Evolutionary conservation across 2,888 invertebrate genomes (phyloP).

Genomic region (Phytoseiulus persimilis): DNA sequence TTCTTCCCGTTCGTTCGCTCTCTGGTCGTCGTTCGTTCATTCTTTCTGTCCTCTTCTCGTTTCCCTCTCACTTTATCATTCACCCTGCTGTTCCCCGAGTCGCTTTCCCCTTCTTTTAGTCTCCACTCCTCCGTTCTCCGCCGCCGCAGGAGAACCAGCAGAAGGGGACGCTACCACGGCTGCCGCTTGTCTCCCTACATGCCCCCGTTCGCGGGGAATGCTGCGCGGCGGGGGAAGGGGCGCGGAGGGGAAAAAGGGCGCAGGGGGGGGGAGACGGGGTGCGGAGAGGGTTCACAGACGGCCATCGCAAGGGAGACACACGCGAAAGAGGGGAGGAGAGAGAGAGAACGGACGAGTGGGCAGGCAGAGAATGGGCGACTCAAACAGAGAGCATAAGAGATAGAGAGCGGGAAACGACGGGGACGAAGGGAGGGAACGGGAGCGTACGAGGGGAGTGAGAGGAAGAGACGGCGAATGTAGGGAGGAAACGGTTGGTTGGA

Average conservation of each 20-base stretch:
- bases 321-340: slow-evolving; percentile 31
- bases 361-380: slow-evolving; percentile 19
- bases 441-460: slow-evolving; percentile 42
- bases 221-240: not conserved
- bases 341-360: slow-evolving; percentile 40
- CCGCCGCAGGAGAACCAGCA: not conserved
- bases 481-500: not conserved
- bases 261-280: not conserved
- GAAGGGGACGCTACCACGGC: slow-evolving; percentile 12
- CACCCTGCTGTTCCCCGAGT: slow-evolving; percentile 40
- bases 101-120: not conserved
- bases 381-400: slow-evolving; percentile 42
- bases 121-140: slow-evolving; percentile 40
- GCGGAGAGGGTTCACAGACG: not conserved
- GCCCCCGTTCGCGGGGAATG: not conserved
- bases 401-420: slow-evolving; percentile 42
- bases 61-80: slow-evolving; percentile 41
- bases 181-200: not conserved
- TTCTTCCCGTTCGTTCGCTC: slow-evolving; percentile 44
- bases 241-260: slow-evolving; percentile 24
- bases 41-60: slow-evolving; percentile 43
- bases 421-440: slow-evolving; percentile 41
- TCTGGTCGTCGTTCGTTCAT: slow-evolving; percentile 44
- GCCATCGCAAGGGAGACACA: not conserved
- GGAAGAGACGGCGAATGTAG: slow-evolving; percentile 40